phyloP scores from a whole-genome alignment of 2,888 invertebrate genomes.

The Galeruca laticollis region DNA sequence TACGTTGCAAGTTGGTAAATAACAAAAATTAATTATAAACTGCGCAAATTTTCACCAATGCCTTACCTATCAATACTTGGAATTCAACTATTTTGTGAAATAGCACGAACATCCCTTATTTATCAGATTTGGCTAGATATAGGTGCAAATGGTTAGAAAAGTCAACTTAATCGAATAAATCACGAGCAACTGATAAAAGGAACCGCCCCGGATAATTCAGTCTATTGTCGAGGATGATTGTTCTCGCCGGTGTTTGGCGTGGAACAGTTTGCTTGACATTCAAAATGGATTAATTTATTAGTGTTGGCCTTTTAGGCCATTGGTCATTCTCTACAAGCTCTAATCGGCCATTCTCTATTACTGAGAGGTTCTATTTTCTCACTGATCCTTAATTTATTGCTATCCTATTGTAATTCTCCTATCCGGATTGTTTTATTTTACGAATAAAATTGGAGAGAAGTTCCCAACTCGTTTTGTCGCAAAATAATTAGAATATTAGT shows the following conservation, averaged over 20 bases:
- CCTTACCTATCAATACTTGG: no score
- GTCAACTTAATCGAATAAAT: constrained; percentile 43
- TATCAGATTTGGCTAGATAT: constrained; percentile 3
- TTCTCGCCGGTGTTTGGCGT: constrained; percentile 52
- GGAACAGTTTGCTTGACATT: constrained; percentile 54
- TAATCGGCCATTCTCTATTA: constrained; percentile 49
- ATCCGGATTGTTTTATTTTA: constrained; percentile 24
- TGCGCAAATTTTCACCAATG: no score
- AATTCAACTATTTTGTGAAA: not conserved
- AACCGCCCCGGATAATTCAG: constrained; percentile 47
- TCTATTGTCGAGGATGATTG: constrained; percentile 52
- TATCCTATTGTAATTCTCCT: constrained; percentile 38
- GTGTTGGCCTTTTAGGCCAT: constrained; percentile 46
- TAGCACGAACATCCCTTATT: not conserved
- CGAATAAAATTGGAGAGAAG: constrained; percentile 23
- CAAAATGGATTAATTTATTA: constrained; percentile 55
- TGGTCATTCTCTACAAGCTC: constrained; percentile 50
- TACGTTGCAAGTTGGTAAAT: no score
- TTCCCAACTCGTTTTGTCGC: constrained; percentile 14
- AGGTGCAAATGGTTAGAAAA: constrained; percentile 36
- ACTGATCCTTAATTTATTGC: constrained; percentile 45
- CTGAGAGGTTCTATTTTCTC: constrained; percentile 39
- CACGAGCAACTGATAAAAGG: constrained; percentile 43
- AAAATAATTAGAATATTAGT: not conserved
- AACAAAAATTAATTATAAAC: no score